Conservation (phyloP, 2,113 vertebrate genomes). For the Plotosus lineatus region DNA sequence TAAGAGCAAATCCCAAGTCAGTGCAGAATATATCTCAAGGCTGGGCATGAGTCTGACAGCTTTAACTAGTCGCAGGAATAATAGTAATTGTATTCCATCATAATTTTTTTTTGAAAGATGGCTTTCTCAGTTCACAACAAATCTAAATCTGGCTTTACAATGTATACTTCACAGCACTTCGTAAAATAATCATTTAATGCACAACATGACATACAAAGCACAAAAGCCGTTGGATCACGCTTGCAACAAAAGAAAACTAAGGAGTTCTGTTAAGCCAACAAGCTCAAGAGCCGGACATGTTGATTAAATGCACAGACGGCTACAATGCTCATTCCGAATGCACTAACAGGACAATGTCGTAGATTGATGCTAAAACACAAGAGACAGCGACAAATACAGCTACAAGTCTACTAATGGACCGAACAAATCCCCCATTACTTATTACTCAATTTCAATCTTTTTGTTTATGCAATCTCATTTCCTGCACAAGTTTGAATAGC, state of each 20-base stretch:
- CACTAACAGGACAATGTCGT: not conserved
- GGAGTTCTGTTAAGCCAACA: not conserved
- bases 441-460: not conserved
- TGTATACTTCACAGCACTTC: not conserved
- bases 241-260: not conserved
- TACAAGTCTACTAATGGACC: not conserved
- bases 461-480: not conserved
- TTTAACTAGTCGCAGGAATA: not conserved
- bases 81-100: not conserved
- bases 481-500: not conserved
- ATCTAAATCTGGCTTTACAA: not conserved
- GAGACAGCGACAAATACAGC: not conserved
- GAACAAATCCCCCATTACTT: not conserved
- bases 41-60: not conserved
- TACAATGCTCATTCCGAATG: not conserved
- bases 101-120: not conserved
- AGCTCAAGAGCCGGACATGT: not conserved
- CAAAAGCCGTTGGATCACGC: not conserved
- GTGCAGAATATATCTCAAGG: not conserved
- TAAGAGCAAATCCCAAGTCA: not conserved
- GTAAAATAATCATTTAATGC: not conserved
- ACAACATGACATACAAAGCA: not conserved
- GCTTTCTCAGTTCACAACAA: not conserved
- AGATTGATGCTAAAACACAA: not conserved
- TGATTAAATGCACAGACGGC: not conserved